A percentile compares a stretch with the other conserved stretches of the same genome.
These are phyloP conservation scores for Petrolisthes manimaculis DNA, from an alignment of 2,888 invertebrate genomes.

Conservation along the genomic window DNA sequence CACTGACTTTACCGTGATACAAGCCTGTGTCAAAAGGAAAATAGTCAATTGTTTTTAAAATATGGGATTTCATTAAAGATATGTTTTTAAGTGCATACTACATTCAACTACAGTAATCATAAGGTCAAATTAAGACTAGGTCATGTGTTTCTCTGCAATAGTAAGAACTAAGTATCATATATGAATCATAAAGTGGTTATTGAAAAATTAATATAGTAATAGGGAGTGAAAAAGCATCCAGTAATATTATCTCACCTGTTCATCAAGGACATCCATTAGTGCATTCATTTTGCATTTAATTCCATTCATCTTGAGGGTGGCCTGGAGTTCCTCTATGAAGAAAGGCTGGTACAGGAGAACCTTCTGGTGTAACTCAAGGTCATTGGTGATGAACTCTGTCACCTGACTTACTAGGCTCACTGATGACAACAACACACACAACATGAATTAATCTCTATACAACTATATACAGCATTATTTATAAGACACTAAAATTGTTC, in stretches of 20 bases:
- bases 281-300: constrained; percentile 71
- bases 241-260: constrained; percentile 69
- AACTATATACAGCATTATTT: no score
- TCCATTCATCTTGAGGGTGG: constrained; percentile 70
- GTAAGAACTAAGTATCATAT: no score
- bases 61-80: neutral
- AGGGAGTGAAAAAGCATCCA: neutral
- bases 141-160: neutral
- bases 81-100: neutral
- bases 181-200: neutral
- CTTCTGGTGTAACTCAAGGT: constrained; percentile 71
- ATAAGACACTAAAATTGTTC: no score
- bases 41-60: neutral
- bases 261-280: constrained; percentile 73
- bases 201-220: neutral
- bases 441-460: no score
- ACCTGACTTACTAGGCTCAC: constrained; percentile 66
- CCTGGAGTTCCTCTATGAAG: constrained; percentile 71
- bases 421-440: neutral
- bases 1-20: neutral
- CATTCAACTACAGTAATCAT: neutral
- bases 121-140: neutral
- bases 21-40: neutral
- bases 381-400: constrained; percentile 68
- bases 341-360: constrained; percentile 73